Evolutionary conservation across 2,797 vertebrate genomes (phyloP).

Genomic region (Cyclura pinguis): DNA sequence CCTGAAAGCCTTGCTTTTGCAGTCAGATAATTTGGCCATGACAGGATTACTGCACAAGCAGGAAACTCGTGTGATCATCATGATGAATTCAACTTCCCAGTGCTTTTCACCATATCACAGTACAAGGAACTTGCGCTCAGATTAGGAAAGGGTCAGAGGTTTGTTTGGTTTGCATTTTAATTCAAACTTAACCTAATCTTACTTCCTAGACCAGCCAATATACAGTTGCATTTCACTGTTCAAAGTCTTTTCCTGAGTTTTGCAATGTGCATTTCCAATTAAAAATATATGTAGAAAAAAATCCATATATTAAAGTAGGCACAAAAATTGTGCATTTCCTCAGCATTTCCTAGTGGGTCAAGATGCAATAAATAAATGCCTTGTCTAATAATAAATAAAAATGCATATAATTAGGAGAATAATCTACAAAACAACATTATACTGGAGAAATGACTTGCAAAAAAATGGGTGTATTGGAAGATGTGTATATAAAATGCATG

Average conservation of each 20-base stretch:
- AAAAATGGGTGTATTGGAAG: too few species aligned
- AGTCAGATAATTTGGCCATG: conserved; percentile 43
- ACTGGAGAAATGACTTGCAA: too few species aligned
- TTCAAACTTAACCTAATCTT: background rate
- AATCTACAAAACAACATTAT: too few species aligned
- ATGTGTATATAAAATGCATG: too few species aligned
- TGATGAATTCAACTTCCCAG: background rate
- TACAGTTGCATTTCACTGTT: background rate
- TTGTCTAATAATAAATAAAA: too few species aligned
- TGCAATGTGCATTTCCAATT: background rate
- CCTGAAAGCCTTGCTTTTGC: conserved; percentile 42
- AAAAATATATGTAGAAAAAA: background rate
- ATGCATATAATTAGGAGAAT: too few species aligned
- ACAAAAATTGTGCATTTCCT: too few species aligned
- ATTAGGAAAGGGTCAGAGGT: background rate
- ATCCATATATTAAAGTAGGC: background rate
- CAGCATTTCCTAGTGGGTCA: too few species aligned
- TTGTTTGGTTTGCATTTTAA: background rate
- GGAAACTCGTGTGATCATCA: background rate
- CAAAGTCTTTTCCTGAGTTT: background rate
- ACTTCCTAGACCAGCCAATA: background rate
- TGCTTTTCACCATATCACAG: background rate
- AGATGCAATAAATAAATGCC: too few species aligned
- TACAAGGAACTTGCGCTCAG: background rate
- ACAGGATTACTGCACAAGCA: background rate